Percentiles rank a stretch among this genome's conserved stretches.
Evolutionary conservation across 2,888 invertebrate genomes (phyloP).

Genomic region (Tenthredo amoena): DNA sequence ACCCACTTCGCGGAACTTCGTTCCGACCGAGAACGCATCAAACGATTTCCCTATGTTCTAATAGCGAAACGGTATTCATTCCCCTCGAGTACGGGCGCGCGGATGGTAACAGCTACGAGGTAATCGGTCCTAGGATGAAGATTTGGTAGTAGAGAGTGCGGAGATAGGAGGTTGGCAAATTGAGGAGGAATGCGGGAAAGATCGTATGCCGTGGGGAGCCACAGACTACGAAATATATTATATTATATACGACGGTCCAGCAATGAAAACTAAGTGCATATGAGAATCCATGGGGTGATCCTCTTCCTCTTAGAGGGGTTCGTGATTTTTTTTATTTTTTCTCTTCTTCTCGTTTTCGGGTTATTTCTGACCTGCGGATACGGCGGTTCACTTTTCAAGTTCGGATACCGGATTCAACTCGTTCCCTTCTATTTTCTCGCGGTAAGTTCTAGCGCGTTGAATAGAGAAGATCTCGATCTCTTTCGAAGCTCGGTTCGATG

Average conservation of each 20-base stretch:
- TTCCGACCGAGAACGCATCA: neutral
- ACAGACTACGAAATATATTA: slow-evolving; percentile 76
- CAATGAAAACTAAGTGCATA: slow-evolving; percentile 78
- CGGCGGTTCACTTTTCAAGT: too few species aligned
- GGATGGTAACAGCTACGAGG: neutral
- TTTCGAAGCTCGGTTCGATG: neutral
- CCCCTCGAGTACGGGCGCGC: neutral
- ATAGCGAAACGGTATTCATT: neutral
- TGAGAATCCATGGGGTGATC: slow-evolving; percentile 75
- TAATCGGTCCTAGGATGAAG: slow-evolving; percentile 35
- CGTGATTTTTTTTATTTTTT: neutral
- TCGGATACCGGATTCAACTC: too few species aligned
- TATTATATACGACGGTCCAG: slow-evolving; percentile 72
- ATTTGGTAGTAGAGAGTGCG: slow-evolving; percentile 24
- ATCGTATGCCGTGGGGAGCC: slow-evolving; percentile 71
- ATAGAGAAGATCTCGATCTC: slow-evolving; percentile 18
- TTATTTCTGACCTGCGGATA: neutral
- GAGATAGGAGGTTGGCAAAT: slow-evolving; percentile 51
- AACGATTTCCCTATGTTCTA: neutral
- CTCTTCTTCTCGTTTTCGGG: neutral
- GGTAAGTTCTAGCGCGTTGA: neutral
- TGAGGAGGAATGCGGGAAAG: slow-evolving; percentile 65
- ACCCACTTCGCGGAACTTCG: neutral
- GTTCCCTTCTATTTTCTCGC: too few species aligned
- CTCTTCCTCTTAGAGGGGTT: slow-evolving; percentile 4